Conservation (phyloP, 2,113 vertebrate species). For the Perca schrenkii region DNA sequence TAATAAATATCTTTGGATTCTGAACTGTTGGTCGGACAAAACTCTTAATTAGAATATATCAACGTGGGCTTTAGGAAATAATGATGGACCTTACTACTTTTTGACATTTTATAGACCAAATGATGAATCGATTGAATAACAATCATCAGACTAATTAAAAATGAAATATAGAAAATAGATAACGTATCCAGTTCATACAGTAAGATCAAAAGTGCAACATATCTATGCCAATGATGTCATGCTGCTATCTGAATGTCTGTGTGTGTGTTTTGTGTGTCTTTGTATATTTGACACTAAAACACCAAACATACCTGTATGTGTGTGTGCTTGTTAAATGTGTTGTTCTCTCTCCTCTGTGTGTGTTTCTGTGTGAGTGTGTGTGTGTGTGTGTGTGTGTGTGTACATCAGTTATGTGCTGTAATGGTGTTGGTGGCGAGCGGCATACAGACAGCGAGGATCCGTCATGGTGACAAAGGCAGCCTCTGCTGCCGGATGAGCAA, state of each 20-base stretch:
- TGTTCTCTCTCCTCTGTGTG: constrained; percentile 19
- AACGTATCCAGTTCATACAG: background rate
- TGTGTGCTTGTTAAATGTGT: constrained; percentile 39
- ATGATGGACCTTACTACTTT: background rate
- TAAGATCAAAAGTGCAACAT: background rate
- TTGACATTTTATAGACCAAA: background rate
- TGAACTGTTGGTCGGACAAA: background rate
- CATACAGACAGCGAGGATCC: constrained; percentile 68
- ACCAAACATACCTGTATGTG: constrained; percentile 10
- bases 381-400: constrained; percentile 42
- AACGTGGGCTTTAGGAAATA: background rate
- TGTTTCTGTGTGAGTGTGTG: constrained; percentile 20
- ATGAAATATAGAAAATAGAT: background rate
- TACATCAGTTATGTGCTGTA: constrained; percentile 62
- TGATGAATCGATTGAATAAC: background rate
- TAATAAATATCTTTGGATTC: background rate
- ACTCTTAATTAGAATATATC: background rate
- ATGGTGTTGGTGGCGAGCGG: constrained; percentile 65
- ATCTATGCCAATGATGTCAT: background rate
- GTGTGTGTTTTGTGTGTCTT: background rate
- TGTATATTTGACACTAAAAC: background rate
- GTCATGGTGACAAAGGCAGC: constrained; percentile 78
- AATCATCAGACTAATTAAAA: background rate
- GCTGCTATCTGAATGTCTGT: background rate
- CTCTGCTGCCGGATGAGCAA: constrained; percentile 78